Conservation (phyloP, 2,888 invertebrate species). For the Steinernema scapterisci region DNA sequence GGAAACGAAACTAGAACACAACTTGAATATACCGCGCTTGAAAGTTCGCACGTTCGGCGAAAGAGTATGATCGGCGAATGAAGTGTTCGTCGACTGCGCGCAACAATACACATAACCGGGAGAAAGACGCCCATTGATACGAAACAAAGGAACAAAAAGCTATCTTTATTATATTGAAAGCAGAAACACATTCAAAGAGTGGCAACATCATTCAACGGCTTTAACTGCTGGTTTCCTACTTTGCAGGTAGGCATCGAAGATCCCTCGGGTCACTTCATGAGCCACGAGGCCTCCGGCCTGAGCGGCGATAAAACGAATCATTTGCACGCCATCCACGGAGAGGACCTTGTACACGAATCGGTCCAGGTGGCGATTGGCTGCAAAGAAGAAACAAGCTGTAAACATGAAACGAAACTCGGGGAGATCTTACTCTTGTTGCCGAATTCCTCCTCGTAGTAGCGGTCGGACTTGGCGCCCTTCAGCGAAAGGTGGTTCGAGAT, state of each 20-base stretch:
- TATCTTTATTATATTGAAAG: too few relatives aligned
- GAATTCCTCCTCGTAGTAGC: background rate
- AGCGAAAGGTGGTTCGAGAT: constrained; percentile 4
- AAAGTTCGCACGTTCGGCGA: background rate
- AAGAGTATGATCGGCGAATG: too few relatives aligned
- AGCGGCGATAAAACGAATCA: background rate
- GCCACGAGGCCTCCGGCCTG: constrained; percentile 1
- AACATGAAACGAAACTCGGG: too few relatives aligned
- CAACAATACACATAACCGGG: too few relatives aligned
- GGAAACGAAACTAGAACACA: too few relatives aligned
- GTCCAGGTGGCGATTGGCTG: background rate
- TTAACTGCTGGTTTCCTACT: too few relatives aligned
- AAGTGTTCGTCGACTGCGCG: too few relatives aligned
- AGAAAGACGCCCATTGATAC: too few relatives aligned
- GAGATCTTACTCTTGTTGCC: background rate
- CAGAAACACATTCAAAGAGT: too few relatives aligned
- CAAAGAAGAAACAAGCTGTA: background rate
- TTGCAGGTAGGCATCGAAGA: background rate
- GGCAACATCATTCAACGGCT: background rate
- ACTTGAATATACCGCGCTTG: background rate
- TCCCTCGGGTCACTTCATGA: constrained; percentile 10
- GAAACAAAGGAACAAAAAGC: background rate
- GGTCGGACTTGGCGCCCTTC: background rate
- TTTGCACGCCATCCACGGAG: background rate
- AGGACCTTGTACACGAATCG: background rate